Base-by-base conservation (phyloP, 2,888 invertebrate species). In the Eristalinus sepulchralis region DNA sequence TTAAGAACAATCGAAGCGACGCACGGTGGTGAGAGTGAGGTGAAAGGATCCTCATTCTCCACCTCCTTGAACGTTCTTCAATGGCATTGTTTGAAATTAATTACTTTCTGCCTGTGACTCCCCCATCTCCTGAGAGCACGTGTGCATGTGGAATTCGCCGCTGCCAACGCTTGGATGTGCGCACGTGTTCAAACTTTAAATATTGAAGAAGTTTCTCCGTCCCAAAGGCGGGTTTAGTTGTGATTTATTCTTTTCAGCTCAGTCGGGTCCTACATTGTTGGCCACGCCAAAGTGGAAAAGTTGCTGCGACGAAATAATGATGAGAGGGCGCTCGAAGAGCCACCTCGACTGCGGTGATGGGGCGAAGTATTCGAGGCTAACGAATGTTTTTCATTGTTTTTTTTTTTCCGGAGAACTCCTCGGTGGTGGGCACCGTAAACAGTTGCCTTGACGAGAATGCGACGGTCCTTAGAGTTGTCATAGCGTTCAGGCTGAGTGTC, bases 1-100 rank as follows among this genome's bases (percentile, higher is more conserved):
- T 72, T 72, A 53, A 22, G 60, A 47, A 60, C 62, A 60, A 62
- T 47, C 22, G 71, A 6, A 27, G 17, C 6, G 47, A 17, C 27
- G 27, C 27, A 27, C 27, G 27, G 47, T 47, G 27, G 47, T 47
- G 47, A 5, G 47, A 47, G 47, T 0, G 1, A 6, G 47, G 20
- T 33, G 27, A 17, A 39, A 47, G 53, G 17, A 33, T 17, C 31
- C 17, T 62, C 27, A 27, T 27, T 5, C 27, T 27, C 27, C 27
- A 27, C 5, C 27, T 5, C 27, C 27, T 5, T 5, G 27, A 72
- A 63, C 62, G 33, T 22, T 62, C 17, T 53, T 20, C 62, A 20
- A 17, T 72, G 24, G 60, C 62, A 72, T 72, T 72, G 72, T 72
- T 62, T 33, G 53, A 72, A 72, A 72, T 72, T 72, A 72, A 72